Evolutionary conservation across 2,113 vertebrate species (phyloP), one percentile per base, ranked within the genome.

Genomic region (Periophthalmodon schlosseri): DNA sequence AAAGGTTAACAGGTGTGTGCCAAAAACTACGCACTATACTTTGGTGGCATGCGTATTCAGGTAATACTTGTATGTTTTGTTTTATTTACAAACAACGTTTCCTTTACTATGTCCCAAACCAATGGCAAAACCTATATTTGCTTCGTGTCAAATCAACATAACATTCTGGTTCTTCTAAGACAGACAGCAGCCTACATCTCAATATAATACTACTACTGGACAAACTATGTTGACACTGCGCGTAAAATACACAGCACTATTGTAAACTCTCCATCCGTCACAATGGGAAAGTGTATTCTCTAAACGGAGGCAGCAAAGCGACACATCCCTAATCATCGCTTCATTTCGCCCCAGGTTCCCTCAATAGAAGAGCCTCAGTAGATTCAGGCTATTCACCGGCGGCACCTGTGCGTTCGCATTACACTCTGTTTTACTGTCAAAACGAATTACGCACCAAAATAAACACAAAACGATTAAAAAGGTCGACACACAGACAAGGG

Each of bases 331-430:
- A 58, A 47, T 61, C 66, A 50, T 39, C 44, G 69, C 66, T 68
- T 68, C 12, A 52, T 18, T 23, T 72, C 21, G 50, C 80, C 70
- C 73, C 66, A 28, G 39, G 21, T 23, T 16, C 54, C 23, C 63
- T 36, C 21, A 1, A n/a, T 47, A 15, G 18, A 72, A 68, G 73
- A 14, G 47, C 56, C 18, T 8, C 2, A 4, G 69, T 28, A 56
- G 8, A 12, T 60, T 2, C 39, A 56, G 70, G 21, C 69, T 47
- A 21, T 61, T 50, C 65, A 68, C 69, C 76, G 16, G 52, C 57
- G 70, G 60, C 81, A 87, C 84, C 83, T 86, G 84, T 84, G 64
- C 72, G 7, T 4, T 68, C 68, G 68, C 64, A 57, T 20, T 5
- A 58, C 3, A 67, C 61, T 23, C 64, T 21, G 58, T 46, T 65